Conservation (phyloP, 2,888 invertebrate genomes). For the Eugnorisma glareosa region DNA sequence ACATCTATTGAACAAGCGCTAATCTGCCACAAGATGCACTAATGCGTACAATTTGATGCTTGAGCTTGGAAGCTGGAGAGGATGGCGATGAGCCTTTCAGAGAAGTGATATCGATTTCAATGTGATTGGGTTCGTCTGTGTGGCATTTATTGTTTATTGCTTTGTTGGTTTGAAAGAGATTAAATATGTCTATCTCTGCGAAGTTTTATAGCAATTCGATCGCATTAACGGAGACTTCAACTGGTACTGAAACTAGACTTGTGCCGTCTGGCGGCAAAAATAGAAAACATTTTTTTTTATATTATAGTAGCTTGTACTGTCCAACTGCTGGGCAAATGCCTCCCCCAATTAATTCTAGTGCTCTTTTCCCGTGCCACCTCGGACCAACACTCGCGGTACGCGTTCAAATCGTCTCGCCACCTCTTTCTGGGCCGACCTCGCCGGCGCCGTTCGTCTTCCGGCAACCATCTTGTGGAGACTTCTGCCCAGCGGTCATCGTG, state of each 20-base stretch:
- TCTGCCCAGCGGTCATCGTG: no score
- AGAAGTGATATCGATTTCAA: slow-evolving; percentile 25
- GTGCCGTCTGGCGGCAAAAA: neutral
- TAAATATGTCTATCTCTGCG: neutral
- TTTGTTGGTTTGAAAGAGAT: neutral
- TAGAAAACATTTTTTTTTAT: no score
- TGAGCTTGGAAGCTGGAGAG: slow-evolving; percentile 18
- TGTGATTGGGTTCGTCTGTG: neutral
- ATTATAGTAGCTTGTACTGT: no score
- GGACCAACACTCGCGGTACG: no score
- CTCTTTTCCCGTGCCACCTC: no score
- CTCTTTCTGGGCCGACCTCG: no score
- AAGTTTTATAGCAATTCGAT: neutral
- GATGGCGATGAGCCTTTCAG: slow-evolving; percentile 34
- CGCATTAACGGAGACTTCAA: neutral
- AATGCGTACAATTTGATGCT: slow-evolving; percentile 50
- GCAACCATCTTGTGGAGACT: no score
- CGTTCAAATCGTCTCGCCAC: no score
- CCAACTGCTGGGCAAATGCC: no score
- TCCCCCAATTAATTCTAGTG: no score
- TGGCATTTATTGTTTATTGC: neutral
- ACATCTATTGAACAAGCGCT: slow-evolving; percentile 40
- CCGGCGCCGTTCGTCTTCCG: no score
- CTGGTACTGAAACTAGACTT: neutral
- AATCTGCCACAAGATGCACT: slow-evolving; percentile 56